These are phyloP conservation scores for Pollimyrus isidori DNA, from an alignment of 2,113 vertebrate species.

Conservation along the genomic window DNA sequence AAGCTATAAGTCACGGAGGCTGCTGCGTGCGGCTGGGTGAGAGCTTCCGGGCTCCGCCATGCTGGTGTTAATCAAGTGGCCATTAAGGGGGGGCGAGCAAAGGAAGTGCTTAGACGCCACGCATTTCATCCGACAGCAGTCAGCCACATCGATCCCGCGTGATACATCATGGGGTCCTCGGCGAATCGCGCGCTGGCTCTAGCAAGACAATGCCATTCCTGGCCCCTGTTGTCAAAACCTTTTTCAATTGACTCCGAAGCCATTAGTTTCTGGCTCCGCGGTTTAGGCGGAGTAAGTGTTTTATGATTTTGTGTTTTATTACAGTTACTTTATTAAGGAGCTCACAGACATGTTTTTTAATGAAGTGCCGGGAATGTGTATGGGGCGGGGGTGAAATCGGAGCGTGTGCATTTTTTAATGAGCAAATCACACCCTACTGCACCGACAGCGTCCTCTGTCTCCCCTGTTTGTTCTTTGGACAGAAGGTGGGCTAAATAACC, in stretches of 20 bases:
- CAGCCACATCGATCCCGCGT: conserved; percentile 29
- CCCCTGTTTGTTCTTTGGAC: not conserved
- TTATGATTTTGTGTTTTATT: conserved; percentile 6
- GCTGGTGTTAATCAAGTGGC: conserved; percentile 39
- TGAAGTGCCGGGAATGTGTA: not conserved
- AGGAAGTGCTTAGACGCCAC: conserved; percentile 19
- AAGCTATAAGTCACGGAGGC: conserved; percentile 53
- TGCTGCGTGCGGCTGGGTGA: conserved; percentile 15
- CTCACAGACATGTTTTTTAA: not conserved
- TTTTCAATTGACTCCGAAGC: conserved; percentile 9
- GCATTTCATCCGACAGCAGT: conserved; percentile 19
- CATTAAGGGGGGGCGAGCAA: conserved; percentile 30
- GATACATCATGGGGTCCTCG: conserved; percentile 9
- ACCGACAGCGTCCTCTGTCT: not conserved
- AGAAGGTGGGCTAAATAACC: not conserved
- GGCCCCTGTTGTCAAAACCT: not conserved
- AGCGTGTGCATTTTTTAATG: not conserved
- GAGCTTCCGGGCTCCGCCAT: conserved; percentile 13
- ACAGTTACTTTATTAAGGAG: not conserved
- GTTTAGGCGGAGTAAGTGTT: not conserved
- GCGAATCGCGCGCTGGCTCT: conserved; percentile 8
- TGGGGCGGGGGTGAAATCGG: not conserved
- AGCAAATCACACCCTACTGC: not conserved
- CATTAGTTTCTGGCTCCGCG: not conserved
- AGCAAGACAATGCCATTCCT: not conserved